Base-by-base conservation (phyloP, 2,797 vertebrate genomes). In the Danio aesculapii region DNA sequence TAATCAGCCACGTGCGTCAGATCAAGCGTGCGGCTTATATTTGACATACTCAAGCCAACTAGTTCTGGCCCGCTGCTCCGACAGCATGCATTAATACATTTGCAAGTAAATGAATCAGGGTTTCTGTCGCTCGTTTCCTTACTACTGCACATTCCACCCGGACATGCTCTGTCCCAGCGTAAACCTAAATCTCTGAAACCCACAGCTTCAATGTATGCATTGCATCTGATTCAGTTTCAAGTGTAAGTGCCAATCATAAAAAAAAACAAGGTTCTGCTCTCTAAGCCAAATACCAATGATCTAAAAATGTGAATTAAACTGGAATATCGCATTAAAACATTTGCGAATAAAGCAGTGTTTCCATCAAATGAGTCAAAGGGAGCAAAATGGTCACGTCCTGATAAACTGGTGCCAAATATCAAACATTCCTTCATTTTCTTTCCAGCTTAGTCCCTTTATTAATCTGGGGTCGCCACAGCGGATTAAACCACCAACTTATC, bases 81-180 rank as follows among this genome's bases (percentile, higher is more conserved):
- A 58, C 64, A 76, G 55, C 70, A 69, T 79, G 47, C 5, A 74
- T 83, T 79, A 68, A 74, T 83, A 75, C 63, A 75, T 79, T 79
- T 83, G 64, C 77, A 75, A 75, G 71, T 69, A 57, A 75, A 79
- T 63, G 59, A 79, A 64, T 62, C 55, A 11, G 67, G 71, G 66
- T 68, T 53, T 69, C 62, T 62, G 72, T 68, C 43, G 0, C 19
- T 77, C 52, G n/a, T 66, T 75, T 49, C 13, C 81, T 83, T 19
- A 66, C 50, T 49, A 30, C 30, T 30, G 30, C 30, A 21, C 59
- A 66, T 72, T 61, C 44, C 71, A 59, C 44, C 6, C 21, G 4
- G 64, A 52, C n/a, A 30, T 10, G 9, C 14, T 59, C 64, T 46
- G 53, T 52, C 61, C 61, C 14, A 11, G 17, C 61, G 21, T 55